phyloP scores from a whole-genome alignment of 2,797 vertebrate genomes.

The Phylloscopus collybita region DNA sequence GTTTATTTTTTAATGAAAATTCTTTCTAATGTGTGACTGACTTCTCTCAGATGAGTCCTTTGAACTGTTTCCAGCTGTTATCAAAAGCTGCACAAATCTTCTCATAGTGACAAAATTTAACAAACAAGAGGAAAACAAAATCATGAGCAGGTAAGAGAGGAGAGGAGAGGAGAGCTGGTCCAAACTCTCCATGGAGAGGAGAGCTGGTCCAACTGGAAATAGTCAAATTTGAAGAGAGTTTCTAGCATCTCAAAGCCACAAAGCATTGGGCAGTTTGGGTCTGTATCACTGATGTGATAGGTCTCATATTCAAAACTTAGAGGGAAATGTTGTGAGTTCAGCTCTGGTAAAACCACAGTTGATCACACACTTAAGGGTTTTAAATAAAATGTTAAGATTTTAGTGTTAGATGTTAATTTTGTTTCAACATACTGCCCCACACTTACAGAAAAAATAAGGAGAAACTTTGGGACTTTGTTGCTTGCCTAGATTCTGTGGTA shows the following conservation, averaged over 20 bases:
- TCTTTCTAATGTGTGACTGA: neutral
- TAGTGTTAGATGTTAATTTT: neutral
- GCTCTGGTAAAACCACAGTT: neutral
- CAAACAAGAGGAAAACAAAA: neutral
- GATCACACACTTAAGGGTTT: neutral
- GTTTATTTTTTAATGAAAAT: neutral
- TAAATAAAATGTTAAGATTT: neutral
- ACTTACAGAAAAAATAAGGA: neutral
- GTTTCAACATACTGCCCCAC: neutral
- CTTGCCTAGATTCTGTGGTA: neutral
- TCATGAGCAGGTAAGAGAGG: neutral
- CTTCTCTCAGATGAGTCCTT: neutral
- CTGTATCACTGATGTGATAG: neutral
- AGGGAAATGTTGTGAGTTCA: neutral
- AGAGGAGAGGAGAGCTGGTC: neutral
- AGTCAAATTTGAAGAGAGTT: neutral
- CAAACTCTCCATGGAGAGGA: neutral
- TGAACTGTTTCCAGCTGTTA: neutral
- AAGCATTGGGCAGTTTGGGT: neutral
- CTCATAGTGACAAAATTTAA: neutral
- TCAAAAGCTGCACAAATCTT: neutral
- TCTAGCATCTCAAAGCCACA: rapidly evolving
- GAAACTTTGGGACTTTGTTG: neutral
- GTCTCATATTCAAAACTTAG: neutral
- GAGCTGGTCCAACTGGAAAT: neutral